Percentiles rank a stretch among this genome's conserved stretches.
phyloP scores from a whole-genome alignment of 2,113 vertebrate genomes.

The Aphelocoma coerulescens region DNA sequence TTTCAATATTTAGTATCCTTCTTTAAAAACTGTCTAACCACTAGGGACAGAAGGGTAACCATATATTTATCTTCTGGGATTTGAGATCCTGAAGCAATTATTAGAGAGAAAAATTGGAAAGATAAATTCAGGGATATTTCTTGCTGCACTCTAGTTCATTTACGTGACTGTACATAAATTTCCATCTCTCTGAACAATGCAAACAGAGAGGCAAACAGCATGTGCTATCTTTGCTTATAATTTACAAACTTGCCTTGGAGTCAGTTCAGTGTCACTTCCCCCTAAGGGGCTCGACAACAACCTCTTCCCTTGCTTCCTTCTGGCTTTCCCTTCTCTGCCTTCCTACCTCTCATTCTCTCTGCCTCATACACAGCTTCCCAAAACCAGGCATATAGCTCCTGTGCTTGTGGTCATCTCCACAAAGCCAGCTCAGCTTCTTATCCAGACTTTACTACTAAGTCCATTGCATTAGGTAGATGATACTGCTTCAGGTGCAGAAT shows the following conservation, averaged over 20 bases:
- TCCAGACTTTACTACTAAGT: not conserved
- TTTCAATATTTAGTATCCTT: not conserved
- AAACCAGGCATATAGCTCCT: not conserved
- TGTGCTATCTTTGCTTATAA: not conserved
- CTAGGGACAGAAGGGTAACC: not conserved
- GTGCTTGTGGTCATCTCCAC: not conserved
- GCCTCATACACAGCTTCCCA: not conserved
- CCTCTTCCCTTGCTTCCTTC: not conserved
- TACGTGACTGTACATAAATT: slow-evolving; percentile 38
- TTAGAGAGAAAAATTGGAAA: not conserved
- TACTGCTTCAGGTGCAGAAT: not conserved
- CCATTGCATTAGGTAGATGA: not conserved
- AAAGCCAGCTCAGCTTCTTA: not conserved
- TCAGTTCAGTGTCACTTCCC: not conserved
- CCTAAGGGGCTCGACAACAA: not conserved
- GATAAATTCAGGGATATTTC: slow-evolving; percentile 5
- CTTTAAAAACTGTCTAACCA: not conserved
- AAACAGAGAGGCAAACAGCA: not conserved
- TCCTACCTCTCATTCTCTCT: not conserved
- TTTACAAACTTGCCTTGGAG: not conserved
- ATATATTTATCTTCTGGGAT: not conserved
- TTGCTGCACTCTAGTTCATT: slow-evolving; percentile 2
- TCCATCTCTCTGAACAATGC: not conserved
- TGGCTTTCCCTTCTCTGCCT: not conserved
- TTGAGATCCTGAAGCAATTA: slow-evolving; percentile 20